Conservation (phyloP, 1,140 invertebrate genomes). For the Drosophila teissieri region DNA sequence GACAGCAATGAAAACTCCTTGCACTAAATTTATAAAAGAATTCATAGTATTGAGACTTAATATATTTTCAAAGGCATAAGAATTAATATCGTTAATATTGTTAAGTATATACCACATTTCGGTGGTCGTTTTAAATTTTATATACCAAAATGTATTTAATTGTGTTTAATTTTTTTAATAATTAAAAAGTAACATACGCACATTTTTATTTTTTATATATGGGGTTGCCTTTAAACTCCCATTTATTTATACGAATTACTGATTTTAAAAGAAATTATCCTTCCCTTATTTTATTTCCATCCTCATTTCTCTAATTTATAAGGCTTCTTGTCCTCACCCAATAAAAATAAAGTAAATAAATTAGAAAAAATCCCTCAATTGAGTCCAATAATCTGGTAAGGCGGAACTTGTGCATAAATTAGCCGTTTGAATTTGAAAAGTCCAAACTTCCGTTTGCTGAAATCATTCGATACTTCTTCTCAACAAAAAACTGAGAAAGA, state of each 20-base stretch:
- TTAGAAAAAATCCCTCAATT: slow-evolving; percentile 47
- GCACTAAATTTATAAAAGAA: background rate
- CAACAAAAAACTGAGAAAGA: slow-evolving; percentile 45
- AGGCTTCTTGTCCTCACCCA: slow-evolving; percentile 8
- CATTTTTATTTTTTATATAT: too few species aligned
- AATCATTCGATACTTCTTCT: slow-evolving; percentile 76
- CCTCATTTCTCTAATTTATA: slow-evolving; percentile 15
- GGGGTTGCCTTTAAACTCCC: too few species aligned
- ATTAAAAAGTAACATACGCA: too few species aligned
- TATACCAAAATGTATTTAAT: too few species aligned
- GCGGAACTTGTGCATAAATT: slow-evolving; percentile 80
- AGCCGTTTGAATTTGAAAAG: slow-evolving; percentile 79
- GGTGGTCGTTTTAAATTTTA: too few species aligned
- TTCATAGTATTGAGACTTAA: background rate
- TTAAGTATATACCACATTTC: too few species aligned
- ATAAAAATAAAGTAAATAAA: slow-evolving; percentile 70
- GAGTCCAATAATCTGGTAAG: slow-evolving; percentile 57
- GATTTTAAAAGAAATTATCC: background rate
- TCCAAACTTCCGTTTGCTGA: slow-evolving; percentile 61
- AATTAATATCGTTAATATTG: too few species aligned
- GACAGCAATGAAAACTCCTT: background rate
- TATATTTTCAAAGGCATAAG: background rate
- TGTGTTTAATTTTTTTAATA: too few species aligned
- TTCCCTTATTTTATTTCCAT: background rate
- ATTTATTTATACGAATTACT: slow-evolving; percentile 1